These are phyloP conservation scores for Mus minutoides DNA, from an alignment of 2,797 vertebrate genomes.

Conservation along the genomic window DNA sequence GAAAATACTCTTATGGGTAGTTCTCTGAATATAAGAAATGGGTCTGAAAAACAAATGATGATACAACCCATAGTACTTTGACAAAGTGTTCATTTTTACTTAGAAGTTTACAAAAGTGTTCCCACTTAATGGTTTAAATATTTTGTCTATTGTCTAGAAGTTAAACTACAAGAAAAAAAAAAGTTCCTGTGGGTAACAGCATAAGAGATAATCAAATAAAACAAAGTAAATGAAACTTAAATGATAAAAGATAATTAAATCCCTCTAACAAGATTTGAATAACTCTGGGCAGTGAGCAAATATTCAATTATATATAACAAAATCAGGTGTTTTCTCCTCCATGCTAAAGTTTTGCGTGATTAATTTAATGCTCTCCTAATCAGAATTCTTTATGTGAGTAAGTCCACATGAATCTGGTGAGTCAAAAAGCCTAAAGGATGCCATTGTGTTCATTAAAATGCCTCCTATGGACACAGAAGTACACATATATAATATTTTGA, in stretches of 20 bases:
- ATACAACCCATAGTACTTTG: not conserved
- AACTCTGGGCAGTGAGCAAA: not conserved
- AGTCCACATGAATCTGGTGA: not conserved
- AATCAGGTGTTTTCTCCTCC: slow-evolving; percentile 25
- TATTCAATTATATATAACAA: not conserved
- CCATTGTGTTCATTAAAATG: not conserved
- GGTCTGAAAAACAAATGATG: not conserved
- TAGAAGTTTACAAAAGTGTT: not conserved
- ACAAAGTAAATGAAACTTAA: slow-evolving; percentile 29
- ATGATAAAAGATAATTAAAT: not conserved
- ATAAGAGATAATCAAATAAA: slow-evolving; percentile 28
- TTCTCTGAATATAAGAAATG: not conserved
- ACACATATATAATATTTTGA: not conserved
- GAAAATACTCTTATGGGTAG: not conserved
- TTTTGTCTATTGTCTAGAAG: not conserved
- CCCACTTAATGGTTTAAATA: not conserved
- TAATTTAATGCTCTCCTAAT: slow-evolving; percentile 40
- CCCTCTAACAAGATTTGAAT: not conserved
- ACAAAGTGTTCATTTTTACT: not conserved
- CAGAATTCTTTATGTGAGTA: not conserved
- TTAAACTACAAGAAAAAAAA: not conserved
- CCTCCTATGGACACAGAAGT: not conserved
- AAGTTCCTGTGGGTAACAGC: not conserved
- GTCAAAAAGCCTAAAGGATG: not conserved
- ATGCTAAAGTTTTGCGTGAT: not conserved